phyloP scores from a whole-genome alignment of 2,888 invertebrate genomes.

The Mallateleia sp. region DNA sequence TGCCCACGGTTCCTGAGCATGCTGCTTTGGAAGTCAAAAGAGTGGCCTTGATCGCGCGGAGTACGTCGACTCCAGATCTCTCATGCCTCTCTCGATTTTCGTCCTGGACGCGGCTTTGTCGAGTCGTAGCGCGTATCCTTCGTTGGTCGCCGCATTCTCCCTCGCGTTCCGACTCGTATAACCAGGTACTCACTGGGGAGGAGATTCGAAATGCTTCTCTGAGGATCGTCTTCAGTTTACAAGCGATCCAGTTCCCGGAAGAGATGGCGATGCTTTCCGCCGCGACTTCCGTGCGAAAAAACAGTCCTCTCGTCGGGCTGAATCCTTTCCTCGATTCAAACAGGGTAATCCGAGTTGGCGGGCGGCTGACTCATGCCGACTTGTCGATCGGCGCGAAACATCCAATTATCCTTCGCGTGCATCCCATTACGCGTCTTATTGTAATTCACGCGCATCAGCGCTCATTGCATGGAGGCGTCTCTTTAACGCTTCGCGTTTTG shows the following conservation, averaged over 20 bases:
- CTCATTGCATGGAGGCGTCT: conserved; percentile 53
- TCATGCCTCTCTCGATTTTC: not conserved
- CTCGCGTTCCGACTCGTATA: too few species aligned
- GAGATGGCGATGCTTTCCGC: not conserved
- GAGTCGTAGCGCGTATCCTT: not conserved
- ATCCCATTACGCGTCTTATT: conserved; percentile 17
- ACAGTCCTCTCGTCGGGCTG: not conserved
- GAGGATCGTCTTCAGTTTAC: not conserved
- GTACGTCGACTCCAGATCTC: not conserved
- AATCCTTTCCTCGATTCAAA: conserved; percentile 62
- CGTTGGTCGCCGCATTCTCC: not conserved
- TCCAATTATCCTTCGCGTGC: conserved; percentile 46
- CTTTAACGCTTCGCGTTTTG: conserved; percentile 45
- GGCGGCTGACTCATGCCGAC: conserved; percentile 61
- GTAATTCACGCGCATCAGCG: conserved; percentile 33
- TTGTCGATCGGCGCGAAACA: conserved; percentile 51
- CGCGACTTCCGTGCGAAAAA: not conserved
- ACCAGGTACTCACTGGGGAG: too few species aligned
- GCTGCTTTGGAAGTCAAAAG: not conserved
- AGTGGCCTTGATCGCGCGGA: not conserved
- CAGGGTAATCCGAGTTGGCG: conserved; percentile 71
- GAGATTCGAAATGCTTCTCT: too few species aligned
- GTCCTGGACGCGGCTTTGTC: not conserved
- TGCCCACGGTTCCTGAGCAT: not conserved
- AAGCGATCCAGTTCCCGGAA: not conserved